Base-by-base conservation (phyloP, 2,113 vertebrate species). In the Heterochromis multidens region DNA sequence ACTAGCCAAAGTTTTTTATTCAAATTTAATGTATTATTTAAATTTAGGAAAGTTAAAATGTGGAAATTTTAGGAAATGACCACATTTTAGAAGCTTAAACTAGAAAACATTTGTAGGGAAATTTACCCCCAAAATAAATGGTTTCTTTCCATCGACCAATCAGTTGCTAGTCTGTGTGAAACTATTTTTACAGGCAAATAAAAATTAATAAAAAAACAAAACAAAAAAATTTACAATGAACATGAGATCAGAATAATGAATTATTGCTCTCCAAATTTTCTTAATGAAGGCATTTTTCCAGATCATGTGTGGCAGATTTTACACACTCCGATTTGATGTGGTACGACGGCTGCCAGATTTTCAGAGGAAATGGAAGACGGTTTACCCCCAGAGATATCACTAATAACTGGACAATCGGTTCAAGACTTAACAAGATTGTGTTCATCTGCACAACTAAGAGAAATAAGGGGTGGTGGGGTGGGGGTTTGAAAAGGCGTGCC, bases 401-500 rank as follows among this genome's bases (percentile, higher is more conserved):
- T 74, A 61, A 81, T 85, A 87, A 81, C 57, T 19, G 8, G n/a
- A 43, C 61, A 49, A 59, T 21, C 52, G 13, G 33, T 46, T 54
- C 40, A 49, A 27, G 49, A 78, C 27, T 76, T 67, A 14, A 67
- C 56, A 6, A 52, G 74, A 62, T 83, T 85, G 27, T 21, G n/a
- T 81, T 79, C 2, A 21, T 83, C 16, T 8, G 12, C 14, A 59
- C 23, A 59, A 52, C 85, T 81, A 90, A 84, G 77, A 88, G 89
- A 78, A 67, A 80, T 89, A 82, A 61, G 83, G 58, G 60, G 72
- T 1, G 58, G 67, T 76, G 43, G 56, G 82, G 61, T 77, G 62
- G 46, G 77, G 3, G 54, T 89, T 82, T 86, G 79, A 88, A 89
- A 89, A 92, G 89, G 63, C 65, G 59, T 79, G 81, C 82, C 62